Evolutionary conservation across 1,140 invertebrate species (phyloP).

Genomic region (Lepidurus packardi): DNA sequence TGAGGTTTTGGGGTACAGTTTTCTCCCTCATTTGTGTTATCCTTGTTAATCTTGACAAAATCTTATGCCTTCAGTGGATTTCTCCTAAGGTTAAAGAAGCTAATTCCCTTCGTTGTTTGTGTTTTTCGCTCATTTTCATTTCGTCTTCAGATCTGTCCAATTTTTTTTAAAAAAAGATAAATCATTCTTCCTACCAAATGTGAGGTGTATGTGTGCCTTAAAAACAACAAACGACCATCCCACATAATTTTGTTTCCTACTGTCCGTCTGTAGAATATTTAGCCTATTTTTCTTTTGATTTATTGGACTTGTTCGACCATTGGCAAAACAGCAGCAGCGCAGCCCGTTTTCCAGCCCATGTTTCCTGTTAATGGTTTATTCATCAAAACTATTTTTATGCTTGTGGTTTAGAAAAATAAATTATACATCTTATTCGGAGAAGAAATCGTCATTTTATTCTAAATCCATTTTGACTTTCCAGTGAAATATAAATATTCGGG

Average conservation of each 20-base stretch:
- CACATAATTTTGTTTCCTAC: background rate
- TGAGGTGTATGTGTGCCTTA: slow-evolving; percentile 6
- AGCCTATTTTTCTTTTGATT: background rate
- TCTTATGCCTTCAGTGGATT: background rate
- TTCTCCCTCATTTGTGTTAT: background rate
- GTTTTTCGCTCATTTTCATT: background rate
- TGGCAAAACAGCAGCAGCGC: slow-evolving; percentile 20
- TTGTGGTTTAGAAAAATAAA: slow-evolving; percentile 22
- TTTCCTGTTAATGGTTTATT: slow-evolving; percentile 19
- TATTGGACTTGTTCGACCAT: background rate
- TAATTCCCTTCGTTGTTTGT: background rate
- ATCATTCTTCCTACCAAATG: background rate
- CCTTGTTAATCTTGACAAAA: background rate
- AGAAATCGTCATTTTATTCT: background rate
- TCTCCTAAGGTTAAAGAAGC: background rate
- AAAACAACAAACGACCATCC: background rate
- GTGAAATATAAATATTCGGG: too few species aligned
- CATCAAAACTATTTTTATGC: slow-evolving; percentile 22
- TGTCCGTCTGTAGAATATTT: background rate
- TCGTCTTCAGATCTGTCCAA: background rate
- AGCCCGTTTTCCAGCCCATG: slow-evolving; percentile 10
- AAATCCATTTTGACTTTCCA: background rate
- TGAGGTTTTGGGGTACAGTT: background rate
- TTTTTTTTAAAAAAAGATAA: background rate
- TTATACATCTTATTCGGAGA: slow-evolving; percentile 1